phyloP scores from a whole-genome alignment of 2,797 vertebrate genomes.

The Buceros bicornis region DNA sequence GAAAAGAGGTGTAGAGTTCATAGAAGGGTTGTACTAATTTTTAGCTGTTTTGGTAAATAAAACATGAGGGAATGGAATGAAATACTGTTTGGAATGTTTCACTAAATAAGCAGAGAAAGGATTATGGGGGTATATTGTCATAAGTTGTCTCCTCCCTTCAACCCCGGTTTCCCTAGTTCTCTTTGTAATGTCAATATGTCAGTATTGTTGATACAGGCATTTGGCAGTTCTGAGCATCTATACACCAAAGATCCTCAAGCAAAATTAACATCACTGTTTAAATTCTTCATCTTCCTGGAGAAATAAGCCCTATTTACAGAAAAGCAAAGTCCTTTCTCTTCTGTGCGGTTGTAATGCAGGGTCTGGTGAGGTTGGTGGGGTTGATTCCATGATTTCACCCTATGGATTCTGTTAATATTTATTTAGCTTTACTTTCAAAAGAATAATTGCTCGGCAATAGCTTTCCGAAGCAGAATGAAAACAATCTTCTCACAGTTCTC shows the following conservation, averaged over 20 bases:
- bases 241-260: not conserved
- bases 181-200: not conserved
- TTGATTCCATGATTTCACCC: not conserved
- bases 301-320: not conserved
- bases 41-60: not conserved
- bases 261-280: not conserved
- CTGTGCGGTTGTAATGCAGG: not conserved
- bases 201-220: not conserved
- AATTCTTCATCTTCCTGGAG: not conserved
- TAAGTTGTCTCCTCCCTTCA: not conserved
- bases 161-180: accelerated
- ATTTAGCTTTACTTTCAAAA: not conserved
- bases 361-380: not conserved
- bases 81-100: not conserved
- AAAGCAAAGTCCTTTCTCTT: not conserved
- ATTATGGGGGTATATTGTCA: not conserved
- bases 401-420: not conserved
- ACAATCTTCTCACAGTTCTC: not conserved
- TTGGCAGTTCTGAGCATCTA: not conserved
- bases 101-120: not conserved
- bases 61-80: not conserved
- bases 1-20: not conserved
- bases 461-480: not conserved
- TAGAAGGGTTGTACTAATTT: not conserved
- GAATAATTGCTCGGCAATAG: not conserved